Evolutionary conservation across 2,113 vertebrate genomes (phyloP), one percentile per base, ranked within the genome.

Genomic region (Argyrosomus japonicus): DNA sequence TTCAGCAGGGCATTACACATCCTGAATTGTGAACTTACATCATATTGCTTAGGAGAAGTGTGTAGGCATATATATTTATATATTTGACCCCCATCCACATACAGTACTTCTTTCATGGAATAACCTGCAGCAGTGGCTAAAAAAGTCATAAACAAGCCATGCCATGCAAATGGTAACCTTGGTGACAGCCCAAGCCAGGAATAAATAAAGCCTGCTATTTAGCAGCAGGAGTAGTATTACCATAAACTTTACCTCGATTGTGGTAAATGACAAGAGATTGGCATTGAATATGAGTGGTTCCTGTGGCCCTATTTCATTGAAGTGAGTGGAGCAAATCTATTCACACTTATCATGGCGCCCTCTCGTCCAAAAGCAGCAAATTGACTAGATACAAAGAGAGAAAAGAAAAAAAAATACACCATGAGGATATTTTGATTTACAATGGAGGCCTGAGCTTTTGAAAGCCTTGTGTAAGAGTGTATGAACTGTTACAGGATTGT

Each of bases 91-190:
- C 32, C 58, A 48, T 64, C 56, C 18, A 73, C 57, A 64, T 63
- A 45, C 23, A 23, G 12, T 18, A 2, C 60, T 67, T 36, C 17
- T 43, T 67, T 32, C 54, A 51, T 61, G 54, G 51, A 85, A 48
- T 51, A 68, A 25, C 17, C 9, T 36, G 36, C 9, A 58, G 50
- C 17, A 13, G 23, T 61, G 25, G 25, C 40, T 43, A 5, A 14
- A 77, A 53, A 58, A 45, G 25, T 3, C 5, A 19, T 76, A 40
- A 73, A 56, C 32, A 76, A 29, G 75, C 36, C 56, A 36, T 50
- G 27, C 19, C 19, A 83, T 89, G 78, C 63, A 85, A 81, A 87
- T 85, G 21, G 67, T 84, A 68, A 50, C 58, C 36, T 86, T 76
- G 45, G 80, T 48, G 48, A 84, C 62, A 53, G 60, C 4, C 32